Percentiles rank a stretch among this genome's conserved stretches.
Evolutionary conservation across 2,797 vertebrate genomes (phyloP).

Genomic region (Manis crassicaudata): DNA sequence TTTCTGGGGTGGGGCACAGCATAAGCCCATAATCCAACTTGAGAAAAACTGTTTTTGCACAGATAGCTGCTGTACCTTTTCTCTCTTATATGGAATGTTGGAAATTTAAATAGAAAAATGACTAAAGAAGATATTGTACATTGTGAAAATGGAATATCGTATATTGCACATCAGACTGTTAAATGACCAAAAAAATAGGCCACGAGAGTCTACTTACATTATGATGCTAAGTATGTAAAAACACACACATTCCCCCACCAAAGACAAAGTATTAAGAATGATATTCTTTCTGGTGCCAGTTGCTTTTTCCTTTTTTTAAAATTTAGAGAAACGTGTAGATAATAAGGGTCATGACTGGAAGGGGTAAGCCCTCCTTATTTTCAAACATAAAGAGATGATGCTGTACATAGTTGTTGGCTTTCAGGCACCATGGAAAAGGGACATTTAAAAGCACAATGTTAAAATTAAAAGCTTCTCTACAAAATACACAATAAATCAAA

Average conservation of each 20-base stretch:
- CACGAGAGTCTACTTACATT: background rate
- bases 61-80: background rate
- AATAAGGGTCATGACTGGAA: background rate
- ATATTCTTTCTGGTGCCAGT: background rate
- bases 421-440: background rate
- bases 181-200: background rate
- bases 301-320: background rate
- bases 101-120: background rate
- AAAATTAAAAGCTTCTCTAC: background rate
- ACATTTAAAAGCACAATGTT: conserved; percentile 5
- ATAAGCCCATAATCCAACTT: background rate
- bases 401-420: background rate
- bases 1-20: background rate
- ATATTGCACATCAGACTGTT: background rate
- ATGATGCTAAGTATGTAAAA: background rate
- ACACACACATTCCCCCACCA: background rate
- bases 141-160: background rate
- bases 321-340: background rate
- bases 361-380: background rate
- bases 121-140: background rate
- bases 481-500: background rate
- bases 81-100: background rate
- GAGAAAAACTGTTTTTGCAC: background rate
- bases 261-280: background rate
- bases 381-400: background rate